Evolutionary conservation across 2,797 vertebrate genomes (phyloP), one percentile per base, ranked within the genome.

Genomic region (Pteropus rufus): DNA sequence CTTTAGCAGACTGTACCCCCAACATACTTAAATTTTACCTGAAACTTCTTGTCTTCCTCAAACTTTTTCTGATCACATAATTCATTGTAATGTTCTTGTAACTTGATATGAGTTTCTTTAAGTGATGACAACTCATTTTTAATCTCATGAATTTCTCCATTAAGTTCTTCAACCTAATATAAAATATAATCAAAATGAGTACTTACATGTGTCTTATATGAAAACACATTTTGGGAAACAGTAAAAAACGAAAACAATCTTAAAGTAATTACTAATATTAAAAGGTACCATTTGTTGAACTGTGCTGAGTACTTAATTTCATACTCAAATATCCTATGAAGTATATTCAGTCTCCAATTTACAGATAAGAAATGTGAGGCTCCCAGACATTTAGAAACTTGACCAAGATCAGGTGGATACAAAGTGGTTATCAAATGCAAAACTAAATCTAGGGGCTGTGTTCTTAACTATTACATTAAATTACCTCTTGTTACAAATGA

Each of bases 151-250:
- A 98, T 96, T 95, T 97, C 98, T 96, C 97, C 97, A 97, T 97
- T 98, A 97, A 99, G 97, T 39, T 89, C 91, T 60, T 96, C 96
- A 94, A 98, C 98, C 99, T 99, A 97, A 96, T 97, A 93, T 58
- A 95, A 97, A 95, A 86, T 94, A 52, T 93, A 65, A 36, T 12
- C 92, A 94, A 97, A 94, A 65, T 77, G 79, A 95, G 84, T 21
- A 97, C 10, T 49, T 18, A 62, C 29, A 23, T 77, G 93, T 39
- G 36, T 9, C 96, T 85, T 41, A 1, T 58, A 26, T 93, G 85
- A 60, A 93, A 84, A 10, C 12, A 52, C 23, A 60, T 93, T 91
- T 94, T 96, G 72, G 79, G 19, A 91, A 62, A 64, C 5, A 12
- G 36, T 92, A 84, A 96, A 91, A 64, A 89, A 41, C 31, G 23